A percentile compares a stretch with the other conserved stretches of the same genome.
Evolutionary conservation across 1,140 invertebrate genomes (phyloP).

Genomic region (Oscheius sp.): DNA sequence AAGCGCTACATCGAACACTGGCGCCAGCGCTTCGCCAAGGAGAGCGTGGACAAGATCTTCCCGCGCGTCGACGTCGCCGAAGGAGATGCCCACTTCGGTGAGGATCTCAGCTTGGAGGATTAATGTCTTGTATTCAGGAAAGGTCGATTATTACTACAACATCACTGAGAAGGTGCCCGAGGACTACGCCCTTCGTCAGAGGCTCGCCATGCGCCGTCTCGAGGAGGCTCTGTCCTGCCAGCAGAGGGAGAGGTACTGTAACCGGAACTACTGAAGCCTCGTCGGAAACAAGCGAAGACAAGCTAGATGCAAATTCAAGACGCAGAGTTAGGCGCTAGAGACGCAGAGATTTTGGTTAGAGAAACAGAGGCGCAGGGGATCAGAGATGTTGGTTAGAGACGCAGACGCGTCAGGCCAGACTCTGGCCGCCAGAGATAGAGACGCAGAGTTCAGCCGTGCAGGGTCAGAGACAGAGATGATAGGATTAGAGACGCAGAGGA

Average conservation of each 20-base stretch:
- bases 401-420: too few relatives aligned
- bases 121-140: neutral
- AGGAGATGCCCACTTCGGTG: slow-evolving; percentile 40
- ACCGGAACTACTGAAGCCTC: neutral
- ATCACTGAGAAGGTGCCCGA: slow-evolving; percentile 45
- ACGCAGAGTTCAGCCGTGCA: too few relatives aligned
- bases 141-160: slow-evolving; percentile 53
- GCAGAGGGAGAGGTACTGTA: slow-evolving; percentile 31
- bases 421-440: too few relatives aligned
- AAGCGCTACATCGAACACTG: slow-evolving; percentile 59
- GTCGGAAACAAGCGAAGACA: too few relatives aligned
- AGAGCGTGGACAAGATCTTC: slow-evolving; percentile 54
- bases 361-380: too few relatives aligned
- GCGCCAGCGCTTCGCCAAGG: slow-evolving; percentile 58
- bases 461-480: too few relatives aligned
- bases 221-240: slow-evolving; percentile 58
- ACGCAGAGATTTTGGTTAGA: too few relatives aligned
- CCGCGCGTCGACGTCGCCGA: slow-evolving; percentile 53
- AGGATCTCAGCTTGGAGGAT: slow-evolving; percentile 17
- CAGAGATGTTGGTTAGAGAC: too few relatives aligned
- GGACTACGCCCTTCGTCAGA: slow-evolving; percentile 51
- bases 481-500: too few relatives aligned
- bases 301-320: too few relatives aligned
- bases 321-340: too few relatives aligned
- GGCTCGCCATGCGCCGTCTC: slow-evolving; percentile 59